Evolutionary conservation across 1,140 invertebrate genomes (phyloP).

Genomic region (Achatina immaculata): DNA sequence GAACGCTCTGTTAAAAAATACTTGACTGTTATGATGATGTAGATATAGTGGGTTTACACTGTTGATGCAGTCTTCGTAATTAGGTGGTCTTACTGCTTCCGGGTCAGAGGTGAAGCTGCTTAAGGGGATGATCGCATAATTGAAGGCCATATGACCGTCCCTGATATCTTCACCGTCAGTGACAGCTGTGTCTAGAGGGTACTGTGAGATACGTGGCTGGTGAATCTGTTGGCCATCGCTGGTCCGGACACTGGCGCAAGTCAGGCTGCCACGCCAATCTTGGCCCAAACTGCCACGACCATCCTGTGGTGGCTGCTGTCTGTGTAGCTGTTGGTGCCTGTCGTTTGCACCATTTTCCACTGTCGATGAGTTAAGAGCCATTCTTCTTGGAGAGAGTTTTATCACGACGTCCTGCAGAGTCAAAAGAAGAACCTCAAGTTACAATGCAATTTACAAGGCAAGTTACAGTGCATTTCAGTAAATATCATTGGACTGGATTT

Average conservation of each 20-base stretch:
- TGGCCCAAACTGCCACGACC: background rate
- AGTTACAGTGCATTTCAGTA: no score
- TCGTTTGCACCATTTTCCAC: background rate
- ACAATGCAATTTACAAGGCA: no score
- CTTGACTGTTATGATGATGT: background rate
- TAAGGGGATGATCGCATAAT: conserved; percentile 7
- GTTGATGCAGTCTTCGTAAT: conserved; percentile 31
- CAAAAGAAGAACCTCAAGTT: no score
- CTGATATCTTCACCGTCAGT: background rate
- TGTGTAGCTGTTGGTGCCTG: background rate
- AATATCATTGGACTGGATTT: no score
- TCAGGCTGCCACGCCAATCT: background rate
- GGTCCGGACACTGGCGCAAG: background rate
- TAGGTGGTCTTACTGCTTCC: conserved; percentile 23
- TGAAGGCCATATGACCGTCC: background rate
- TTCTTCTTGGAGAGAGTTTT: background rate
- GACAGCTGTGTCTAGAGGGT: background rate
- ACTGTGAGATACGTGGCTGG: background rate
- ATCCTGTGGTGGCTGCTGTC: background rate
- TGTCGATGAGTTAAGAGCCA: background rate
- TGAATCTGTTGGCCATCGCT: background rate
- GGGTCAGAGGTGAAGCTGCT: conserved; percentile 35
- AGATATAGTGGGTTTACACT: conserved; percentile 34
- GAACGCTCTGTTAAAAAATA: conserved; percentile 24
- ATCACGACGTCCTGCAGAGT: background rate